Base-by-base conservation (phyloP, 2,113 vertebrate species). In the Spizaetus ornatus region DNA sequence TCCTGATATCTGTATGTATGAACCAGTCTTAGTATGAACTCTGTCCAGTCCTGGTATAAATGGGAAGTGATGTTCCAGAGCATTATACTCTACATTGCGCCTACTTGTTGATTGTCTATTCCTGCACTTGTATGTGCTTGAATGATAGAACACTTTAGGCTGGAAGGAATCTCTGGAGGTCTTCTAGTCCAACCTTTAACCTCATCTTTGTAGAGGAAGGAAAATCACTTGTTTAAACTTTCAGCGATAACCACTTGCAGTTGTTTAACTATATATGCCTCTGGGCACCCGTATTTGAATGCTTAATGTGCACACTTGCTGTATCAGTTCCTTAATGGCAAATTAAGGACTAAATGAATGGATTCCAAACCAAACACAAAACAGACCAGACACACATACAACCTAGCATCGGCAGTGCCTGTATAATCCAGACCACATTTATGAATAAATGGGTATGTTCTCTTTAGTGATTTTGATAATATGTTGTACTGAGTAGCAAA, bases 271-370 rank as follows among this genome's bases (percentile, higher is more conserved):
- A 31, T 34, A 7, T 55, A 16, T 91, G 93, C 74, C 94, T 87
- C 72, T 92, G 67, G 91, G 93, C 91, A 86, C 62, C 86, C 16
- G 9, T 85, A 81, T 96, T 92, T 97, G 76, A 95, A 90, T 95
- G 89, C 62, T 96, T 93, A 89, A 93, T 90, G 89, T 84, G 74
- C 87, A 74, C 91, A 91, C 89, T 94, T 95, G 97, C 82, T 86
- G 73, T 96, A 95, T 93, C 91, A 76, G 95, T 96, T 97, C 89
- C 89, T 95, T 95, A 97, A 95, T 94, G 91, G 95, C 93, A 96
- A 95, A 93, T 97, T 95, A 96, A 93, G 91, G 87, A 66, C 91
- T 65, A 93, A 91, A 86, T 77, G 92, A 95, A 91, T 77, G 79
- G 85, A 95, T 95, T 96, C 94, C 95, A 96, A 95, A 55, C 71